Evolutionary conservation across 2,888 invertebrate genomes (phyloP).

Genomic region (Himalopsyche kuldschensis): DNA sequence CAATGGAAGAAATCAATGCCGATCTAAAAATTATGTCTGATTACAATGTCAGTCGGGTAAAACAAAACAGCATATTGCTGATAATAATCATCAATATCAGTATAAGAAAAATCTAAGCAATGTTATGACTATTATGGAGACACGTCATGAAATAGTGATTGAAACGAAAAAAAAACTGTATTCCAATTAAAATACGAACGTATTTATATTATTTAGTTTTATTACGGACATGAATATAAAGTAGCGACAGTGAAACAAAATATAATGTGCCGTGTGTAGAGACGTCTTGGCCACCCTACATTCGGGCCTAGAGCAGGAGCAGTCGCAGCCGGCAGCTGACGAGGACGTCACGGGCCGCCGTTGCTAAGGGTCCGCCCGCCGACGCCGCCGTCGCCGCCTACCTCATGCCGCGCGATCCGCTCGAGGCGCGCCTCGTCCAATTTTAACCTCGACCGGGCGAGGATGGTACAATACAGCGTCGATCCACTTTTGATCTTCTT

Average conservation of each 20-base stretch:
- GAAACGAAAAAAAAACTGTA: no score
- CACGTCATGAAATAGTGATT: no score
- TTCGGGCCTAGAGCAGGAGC: conserved; percentile 19
- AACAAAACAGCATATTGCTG: no score
- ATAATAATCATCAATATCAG: no score
- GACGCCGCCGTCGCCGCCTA: conserved; percentile 57
- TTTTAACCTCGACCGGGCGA: conserved; percentile 2
- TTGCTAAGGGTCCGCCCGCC: conserved; percentile 59
- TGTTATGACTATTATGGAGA: no score
- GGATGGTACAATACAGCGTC: conserved; percentile 41
- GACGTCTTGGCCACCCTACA: conserved; percentile 8
- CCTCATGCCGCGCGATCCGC: not conserved
- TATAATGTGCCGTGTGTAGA: conserved; percentile 12
- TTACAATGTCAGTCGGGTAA: no score
- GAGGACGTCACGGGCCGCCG: conserved; percentile 30
- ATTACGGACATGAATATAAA: no score
- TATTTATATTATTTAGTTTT: no score
- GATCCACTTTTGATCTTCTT: conserved; percentile 41
- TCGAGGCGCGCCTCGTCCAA: conserved; percentile 52
- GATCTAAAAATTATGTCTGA: no score
- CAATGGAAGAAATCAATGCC: no score
- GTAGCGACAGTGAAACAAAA: conserved; percentile 48
- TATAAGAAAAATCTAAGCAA: no score
- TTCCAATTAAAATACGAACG: no score
- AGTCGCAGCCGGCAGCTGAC: conserved; percentile 46